Conservation (phyloP, 2,113 vertebrate genomes). For the Cyanoramphus novaezelandiae region DNA sequence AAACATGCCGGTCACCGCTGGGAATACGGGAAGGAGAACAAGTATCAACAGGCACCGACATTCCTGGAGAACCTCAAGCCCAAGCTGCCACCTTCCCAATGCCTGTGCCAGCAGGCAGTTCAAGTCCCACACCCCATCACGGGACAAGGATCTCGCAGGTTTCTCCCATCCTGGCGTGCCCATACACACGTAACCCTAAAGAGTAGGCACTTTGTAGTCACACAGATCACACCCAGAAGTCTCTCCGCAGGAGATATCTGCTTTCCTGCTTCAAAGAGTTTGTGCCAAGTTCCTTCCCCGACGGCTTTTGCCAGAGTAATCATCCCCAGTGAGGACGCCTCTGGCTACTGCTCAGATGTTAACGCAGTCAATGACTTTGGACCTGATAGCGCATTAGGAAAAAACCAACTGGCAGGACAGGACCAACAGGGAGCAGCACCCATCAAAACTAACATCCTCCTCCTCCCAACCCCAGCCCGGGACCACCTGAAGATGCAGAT, state of each 20-base stretch:
- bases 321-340: neutral
- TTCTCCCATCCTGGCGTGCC: neutral
- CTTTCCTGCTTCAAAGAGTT: neutral
- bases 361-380: neutral
- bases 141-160: neutral
- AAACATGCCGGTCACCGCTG: neutral
- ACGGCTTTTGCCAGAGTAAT: fast-evolving
- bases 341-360: slow-evolving; percentile 5
- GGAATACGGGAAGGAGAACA: neutral
- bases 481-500: neutral
- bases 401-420: neutral
- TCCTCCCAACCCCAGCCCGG: neutral
- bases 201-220: neutral
- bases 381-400: neutral
- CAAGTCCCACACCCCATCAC: neutral
- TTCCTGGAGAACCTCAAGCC: neutral
- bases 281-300: neutral
- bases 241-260: neutral
- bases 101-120: neutral
- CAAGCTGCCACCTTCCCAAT: neutral
- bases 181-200: neutral
- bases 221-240: neutral
- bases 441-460: neutral
- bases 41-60: neutral
- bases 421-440: neutral